Evolutionary conservation across 2,888 invertebrate species (phyloP).

Genomic region (Drosophila kambysellisi): DNA sequence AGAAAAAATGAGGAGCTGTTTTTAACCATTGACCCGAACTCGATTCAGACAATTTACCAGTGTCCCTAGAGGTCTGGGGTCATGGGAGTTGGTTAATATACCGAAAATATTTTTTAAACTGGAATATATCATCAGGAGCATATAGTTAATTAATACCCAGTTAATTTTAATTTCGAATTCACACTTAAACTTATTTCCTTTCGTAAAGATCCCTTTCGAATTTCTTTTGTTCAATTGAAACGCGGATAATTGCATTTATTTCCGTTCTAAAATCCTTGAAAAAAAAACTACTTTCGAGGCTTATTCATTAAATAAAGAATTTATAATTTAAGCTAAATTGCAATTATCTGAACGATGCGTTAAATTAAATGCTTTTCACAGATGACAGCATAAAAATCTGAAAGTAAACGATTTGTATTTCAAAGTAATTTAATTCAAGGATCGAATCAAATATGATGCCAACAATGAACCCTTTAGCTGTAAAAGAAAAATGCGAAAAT

Average conservation of each 20-base stretch:
- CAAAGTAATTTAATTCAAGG: background rate
- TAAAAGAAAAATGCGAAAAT: too few relatives aligned
- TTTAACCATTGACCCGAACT: conserved; percentile 2
- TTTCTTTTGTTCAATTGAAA: background rate
- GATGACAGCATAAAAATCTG: background rate
- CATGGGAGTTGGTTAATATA: background rate
- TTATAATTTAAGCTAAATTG: background rate
- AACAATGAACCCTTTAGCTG: too few relatives aligned
- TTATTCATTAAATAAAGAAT: background rate
- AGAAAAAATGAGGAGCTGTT: background rate
- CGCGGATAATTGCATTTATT: background rate
- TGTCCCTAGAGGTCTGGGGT: background rate
- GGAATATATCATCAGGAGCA: background rate
- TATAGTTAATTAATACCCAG: too few relatives aligned
- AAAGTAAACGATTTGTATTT: background rate
- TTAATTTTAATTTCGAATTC: background rate
- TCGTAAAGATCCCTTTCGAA: background rate
- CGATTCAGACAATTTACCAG: background rate
- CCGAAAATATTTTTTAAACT: background rate
- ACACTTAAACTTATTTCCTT: conserved; percentile 3
- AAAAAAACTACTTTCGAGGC: background rate
- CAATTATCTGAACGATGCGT: background rate
- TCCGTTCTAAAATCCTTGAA: conserved; percentile 2
- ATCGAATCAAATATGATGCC: background rate
- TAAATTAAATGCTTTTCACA: background rate